Evolutionary conservation across 2,888 invertebrate species (phyloP).

Genomic region (Drosophila quinaria): DNA sequence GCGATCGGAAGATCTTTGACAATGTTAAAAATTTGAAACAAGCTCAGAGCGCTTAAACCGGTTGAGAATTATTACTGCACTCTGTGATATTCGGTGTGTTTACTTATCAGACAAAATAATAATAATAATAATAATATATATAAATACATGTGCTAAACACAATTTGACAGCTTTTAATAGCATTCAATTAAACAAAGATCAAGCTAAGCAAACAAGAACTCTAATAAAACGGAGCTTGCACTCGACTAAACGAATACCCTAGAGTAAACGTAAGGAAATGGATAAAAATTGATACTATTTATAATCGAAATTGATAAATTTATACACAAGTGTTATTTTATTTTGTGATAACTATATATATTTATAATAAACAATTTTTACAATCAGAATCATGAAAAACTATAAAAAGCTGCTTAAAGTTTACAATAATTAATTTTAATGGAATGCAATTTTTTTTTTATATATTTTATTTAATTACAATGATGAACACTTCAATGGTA

Average conservation of each 20-base stretch:
- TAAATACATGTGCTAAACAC: slow-evolving; percentile 31
- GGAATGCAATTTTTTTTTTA: no score
- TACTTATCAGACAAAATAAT: slow-evolving; percentile 14
- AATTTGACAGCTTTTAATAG: slow-evolving; percentile 46
- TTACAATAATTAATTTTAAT: no score
- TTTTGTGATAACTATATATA: no score
- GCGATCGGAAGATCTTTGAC: slow-evolving; percentile 3
- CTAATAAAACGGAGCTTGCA: neutral
- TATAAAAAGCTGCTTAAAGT: no score
- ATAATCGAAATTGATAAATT: no score
- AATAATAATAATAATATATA: slow-evolving; percentile 19
- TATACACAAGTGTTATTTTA: no score
- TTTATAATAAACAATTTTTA: no score
- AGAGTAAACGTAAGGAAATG: neutral
- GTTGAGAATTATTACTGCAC: slow-evolving; percentile 37
- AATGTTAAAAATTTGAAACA: slow-evolving; percentile 10
- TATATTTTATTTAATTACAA: no score
- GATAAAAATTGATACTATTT: no score
- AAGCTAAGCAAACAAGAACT: slow-evolving; percentile 17
- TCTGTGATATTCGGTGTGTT: slow-evolving; percentile 9
- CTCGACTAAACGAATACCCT: slow-evolving; percentile 20
- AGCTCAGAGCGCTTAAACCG: slow-evolving; percentile 32
- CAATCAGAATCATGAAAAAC: no score
- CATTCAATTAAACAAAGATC: slow-evolving; percentile 32
- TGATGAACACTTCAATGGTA: no score